Conservation (phyloP, 2,797 vertebrate genomes). For the Telmatherina bonti region DNA sequence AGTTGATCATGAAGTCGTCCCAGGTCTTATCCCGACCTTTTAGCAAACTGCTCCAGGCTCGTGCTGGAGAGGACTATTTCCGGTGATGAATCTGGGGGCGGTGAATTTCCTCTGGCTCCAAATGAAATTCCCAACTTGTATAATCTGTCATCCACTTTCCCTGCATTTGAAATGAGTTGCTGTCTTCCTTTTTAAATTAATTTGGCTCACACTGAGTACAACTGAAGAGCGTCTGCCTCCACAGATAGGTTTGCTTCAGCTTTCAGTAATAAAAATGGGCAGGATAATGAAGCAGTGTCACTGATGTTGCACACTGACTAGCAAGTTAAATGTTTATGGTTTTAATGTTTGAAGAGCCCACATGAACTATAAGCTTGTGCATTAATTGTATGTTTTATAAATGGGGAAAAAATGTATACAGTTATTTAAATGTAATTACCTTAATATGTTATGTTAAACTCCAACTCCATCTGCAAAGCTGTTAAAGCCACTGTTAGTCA, state of each 20-base stretch:
- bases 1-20: not conserved
- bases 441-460: not conserved
- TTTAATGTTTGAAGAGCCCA: constrained; percentile 3
- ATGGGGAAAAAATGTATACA: not conserved
- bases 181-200: not conserved
- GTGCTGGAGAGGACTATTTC: not conserved
- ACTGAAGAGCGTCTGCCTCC: not conserved
- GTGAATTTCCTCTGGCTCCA: not conserved
- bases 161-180: not conserved
- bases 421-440: rapidly evolving
- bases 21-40: not conserved
- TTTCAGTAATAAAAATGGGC: not conserved
- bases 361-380: not conserved
- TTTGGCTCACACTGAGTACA: not conserved
- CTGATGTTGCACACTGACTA: not conserved
- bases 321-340: not conserved
- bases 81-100: not conserved
- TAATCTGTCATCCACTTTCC: constrained; percentile 1
- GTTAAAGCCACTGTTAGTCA: not conserved
- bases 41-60: not conserved
- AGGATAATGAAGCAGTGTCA: too few species aligned
- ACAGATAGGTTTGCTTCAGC: not conserved
- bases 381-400: not conserved
- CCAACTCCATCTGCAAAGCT: not conserved
- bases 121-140: constrained; percentile 1